Evolutionary conservation across 2,113 vertebrate species (phyloP).

Genomic region (Aleadryas rufinucha): DNA sequence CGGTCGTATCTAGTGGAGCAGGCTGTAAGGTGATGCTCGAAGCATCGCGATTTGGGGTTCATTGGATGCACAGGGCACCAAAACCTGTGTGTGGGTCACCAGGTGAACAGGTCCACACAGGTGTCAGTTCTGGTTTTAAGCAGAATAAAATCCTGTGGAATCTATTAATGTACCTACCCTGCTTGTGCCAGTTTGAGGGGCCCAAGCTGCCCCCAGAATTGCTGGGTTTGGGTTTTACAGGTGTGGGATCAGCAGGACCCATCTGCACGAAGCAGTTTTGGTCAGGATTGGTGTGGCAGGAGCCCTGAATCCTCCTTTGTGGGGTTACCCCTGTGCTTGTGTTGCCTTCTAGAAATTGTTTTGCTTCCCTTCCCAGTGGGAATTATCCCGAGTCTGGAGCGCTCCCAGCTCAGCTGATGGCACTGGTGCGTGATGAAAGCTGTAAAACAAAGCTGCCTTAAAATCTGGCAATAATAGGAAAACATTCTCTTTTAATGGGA

Average conservation of each 20-base stretch:
- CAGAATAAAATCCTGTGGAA: not conserved
- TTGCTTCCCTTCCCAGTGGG: not conserved
- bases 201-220: not conserved
- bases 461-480: not conserved
- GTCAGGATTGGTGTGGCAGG: not conserved
- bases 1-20: rapidly evolving
- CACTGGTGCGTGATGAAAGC: not conserved
- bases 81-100: rapidly evolving
- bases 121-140: rapidly evolving
- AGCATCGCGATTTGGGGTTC: rapidly evolving
- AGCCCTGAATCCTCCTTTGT: not conserved
- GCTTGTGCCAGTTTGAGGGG: not conserved
- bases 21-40: rapidly evolving
- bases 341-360: not conserved
- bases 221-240: not conserved
- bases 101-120: too few relatives aligned
- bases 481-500: not conserved
- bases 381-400: not conserved
- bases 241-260: rapidly evolving
- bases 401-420: not conserved
- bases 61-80: rapidly evolving
- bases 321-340: too few relatives aligned
- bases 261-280: rapidly evolving
- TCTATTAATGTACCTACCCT: rapidly evolving
- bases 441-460: not conserved